Percentiles rank a stretch among this genome's conserved stretches.
phyloP scores from a whole-genome alignment of 2,797 vertebrate species.

The Enteromius anoplus region DNA sequence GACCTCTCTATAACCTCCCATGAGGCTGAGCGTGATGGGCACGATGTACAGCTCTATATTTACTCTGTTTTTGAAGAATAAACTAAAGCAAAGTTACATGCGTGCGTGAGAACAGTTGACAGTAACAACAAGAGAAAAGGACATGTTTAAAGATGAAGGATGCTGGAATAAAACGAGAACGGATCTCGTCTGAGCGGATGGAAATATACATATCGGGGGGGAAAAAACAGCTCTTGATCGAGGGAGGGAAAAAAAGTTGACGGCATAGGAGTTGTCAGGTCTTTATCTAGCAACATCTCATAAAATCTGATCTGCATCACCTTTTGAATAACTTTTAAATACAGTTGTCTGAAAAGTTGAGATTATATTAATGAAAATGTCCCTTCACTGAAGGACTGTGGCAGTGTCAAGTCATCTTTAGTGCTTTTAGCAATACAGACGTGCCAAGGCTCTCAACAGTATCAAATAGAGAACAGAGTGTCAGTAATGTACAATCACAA shows the following conservation, averaged over 20 bases:
- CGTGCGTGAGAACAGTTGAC: background rate
- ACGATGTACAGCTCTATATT: background rate
- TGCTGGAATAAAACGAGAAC: background rate
- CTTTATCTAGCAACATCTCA: background rate
- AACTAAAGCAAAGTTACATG: conserved; percentile 1
- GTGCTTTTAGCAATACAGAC: too few relatives aligned
- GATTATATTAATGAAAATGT: background rate
- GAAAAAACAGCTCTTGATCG: background rate
- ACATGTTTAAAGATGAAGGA: background rate
- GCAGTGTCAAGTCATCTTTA: too few relatives aligned
- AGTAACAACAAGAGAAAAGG: background rate
- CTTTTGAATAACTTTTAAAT: background rate
- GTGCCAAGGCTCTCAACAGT: too few relatives aligned
- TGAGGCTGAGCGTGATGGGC: background rate
- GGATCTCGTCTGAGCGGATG: background rate
- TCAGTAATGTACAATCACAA: too few relatives aligned
- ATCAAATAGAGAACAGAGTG: too few relatives aligned
- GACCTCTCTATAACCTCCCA: conserved; percentile 23
- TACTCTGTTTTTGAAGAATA: conserved; percentile 10
- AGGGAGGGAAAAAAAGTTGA: background rate
- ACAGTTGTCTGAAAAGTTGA: background rate
- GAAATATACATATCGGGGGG: background rate
- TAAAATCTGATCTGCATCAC: background rate
- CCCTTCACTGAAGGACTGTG: background rate
- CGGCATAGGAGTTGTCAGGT: background rate